Conservation (phyloP, 2,797 vertebrate genomes). For the Vipera ursinii region DNA sequence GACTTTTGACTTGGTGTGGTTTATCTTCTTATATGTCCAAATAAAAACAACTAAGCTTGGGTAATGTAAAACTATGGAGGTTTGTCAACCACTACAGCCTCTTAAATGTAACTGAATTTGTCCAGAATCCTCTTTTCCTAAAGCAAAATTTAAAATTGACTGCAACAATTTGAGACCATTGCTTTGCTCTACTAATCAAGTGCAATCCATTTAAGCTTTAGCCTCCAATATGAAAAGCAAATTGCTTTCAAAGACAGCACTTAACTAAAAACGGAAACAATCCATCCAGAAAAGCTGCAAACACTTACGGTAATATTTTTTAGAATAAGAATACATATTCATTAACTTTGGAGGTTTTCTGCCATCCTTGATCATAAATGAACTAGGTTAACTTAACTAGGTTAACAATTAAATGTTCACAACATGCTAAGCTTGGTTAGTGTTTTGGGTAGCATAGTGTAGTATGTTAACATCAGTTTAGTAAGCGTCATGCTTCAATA, state of each 20-base stretch:
- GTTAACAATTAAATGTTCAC: neutral
- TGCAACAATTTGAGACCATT: neutral
- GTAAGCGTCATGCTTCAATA: neutral
- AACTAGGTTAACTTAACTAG: neutral
- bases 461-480: neutral
- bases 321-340: neutral
- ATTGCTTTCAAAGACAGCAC: neutral
- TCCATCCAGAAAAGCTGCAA: neutral
- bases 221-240: neutral
- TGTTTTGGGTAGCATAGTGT: neutral
- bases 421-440: neutral
- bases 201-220: slow-evolving; percentile 3
- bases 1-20: neutral
- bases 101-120: neutral
- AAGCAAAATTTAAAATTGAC: neutral
- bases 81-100: neutral
- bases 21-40: neutral
- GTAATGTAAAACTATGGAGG: too few relatives aligned
- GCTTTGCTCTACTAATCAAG: slow-evolving; percentile 7
- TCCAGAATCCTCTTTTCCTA: neutral
- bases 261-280: neutral
- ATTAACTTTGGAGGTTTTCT: neutral
- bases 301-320: neutral
- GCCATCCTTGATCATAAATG: neutral
- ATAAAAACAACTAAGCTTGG: neutral